phyloP scores from a whole-genome alignment of 35 echinoderm and acorn worm genomes.

The Patiria miniata region DNA sequence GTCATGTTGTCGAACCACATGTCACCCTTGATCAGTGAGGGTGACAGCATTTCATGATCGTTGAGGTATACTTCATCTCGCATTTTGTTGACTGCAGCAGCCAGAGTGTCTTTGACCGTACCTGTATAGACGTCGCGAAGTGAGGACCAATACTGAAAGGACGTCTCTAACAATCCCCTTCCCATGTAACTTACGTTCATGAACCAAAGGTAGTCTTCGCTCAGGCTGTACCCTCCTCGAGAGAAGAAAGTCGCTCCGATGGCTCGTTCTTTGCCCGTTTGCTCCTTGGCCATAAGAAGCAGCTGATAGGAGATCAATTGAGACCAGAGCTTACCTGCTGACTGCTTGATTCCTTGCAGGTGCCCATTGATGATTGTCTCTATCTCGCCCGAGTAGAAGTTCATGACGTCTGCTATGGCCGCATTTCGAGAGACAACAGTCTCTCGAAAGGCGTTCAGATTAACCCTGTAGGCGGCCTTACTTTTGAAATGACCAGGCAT shows the following conservation, averaged over 20 bases:
- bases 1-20: slow-evolving; percentile 64
- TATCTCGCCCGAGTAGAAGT: slow-evolving; percentile 37
- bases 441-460: slow-evolving; percentile 33
- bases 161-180: slow-evolving; percentile 25
- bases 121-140: slow-evolving; percentile 1
- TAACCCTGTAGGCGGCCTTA: slow-evolving; percentile 16
- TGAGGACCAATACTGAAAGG: slow-evolving; percentile 24
- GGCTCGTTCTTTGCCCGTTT: slow-evolving; percentile 58
- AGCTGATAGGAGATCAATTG: slow-evolving; percentile 49
- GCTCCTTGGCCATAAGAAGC: slow-evolving; percentile 65
- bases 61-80: slow-evolving; percentile 31
- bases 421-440: background rate
- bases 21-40: slow-evolving; percentile 1
- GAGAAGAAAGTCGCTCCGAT: slow-evolving; percentile 57
- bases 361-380: slow-evolving; percentile 44
- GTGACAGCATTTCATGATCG: slow-evolving; percentile 11
- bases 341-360: background rate
- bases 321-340: slow-evolving; percentile 36
- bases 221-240: slow-evolving; percentile 42
- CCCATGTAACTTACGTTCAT: slow-evolving; percentile 51
- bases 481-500: slow-evolving; percentile 28
- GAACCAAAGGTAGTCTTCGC: slow-evolving; percentile 49
- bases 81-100: slow-evolving; percentile 6
- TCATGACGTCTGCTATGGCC: background rate
- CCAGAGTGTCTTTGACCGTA: background rate